phyloP scores from a whole-genome alignment of 2,113 vertebrate genomes.

The Emberiza fucata region DNA sequence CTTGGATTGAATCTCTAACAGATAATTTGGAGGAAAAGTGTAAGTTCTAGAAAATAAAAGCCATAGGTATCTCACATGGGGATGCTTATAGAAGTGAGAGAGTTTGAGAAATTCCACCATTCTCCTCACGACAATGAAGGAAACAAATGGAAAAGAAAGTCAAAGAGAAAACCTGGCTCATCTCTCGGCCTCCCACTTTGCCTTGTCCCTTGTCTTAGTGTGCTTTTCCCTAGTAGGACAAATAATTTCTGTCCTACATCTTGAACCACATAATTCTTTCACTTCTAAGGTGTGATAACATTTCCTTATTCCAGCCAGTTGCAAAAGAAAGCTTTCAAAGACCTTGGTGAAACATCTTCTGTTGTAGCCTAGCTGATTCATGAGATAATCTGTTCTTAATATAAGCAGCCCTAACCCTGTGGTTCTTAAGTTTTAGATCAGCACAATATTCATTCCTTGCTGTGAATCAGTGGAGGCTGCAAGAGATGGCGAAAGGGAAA shows the following conservation, averaged over 20 bases:
- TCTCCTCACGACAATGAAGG: not conserved
- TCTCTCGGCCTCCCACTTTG: not conserved
- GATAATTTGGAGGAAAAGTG: not conserved
- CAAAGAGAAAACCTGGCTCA: not conserved
- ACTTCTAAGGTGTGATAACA: not conserved
- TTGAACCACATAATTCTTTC: not conserved
- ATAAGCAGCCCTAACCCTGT: not conserved
- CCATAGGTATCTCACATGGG: not conserved
- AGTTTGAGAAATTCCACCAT: not conserved
- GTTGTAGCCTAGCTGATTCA: constrained; percentile 13
- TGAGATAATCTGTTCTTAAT: constrained; percentile 47
- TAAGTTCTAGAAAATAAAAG: not conserved
- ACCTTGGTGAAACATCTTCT: constrained; percentile 16
- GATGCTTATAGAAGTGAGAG: not conserved
- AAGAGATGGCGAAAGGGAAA: not conserved
- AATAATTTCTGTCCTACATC: not conserved
- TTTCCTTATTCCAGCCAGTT: not conserved
- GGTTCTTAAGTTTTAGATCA: constrained; percentile 31
- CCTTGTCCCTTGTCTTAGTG: not conserved
- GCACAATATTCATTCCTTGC: constrained; percentile 42
- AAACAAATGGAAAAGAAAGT: not conserved
- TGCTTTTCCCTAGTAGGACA: not conserved
- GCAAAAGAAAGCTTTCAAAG: constrained; percentile 12
- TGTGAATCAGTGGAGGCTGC: constrained; percentile 49
- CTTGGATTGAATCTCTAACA: not conserved